Percentiles rank a stretch among this genome's conserved stretches.
phyloP scores from a whole-genome alignment of 2,797 vertebrate species.

The Hemibagrus guttatus region DNA sequence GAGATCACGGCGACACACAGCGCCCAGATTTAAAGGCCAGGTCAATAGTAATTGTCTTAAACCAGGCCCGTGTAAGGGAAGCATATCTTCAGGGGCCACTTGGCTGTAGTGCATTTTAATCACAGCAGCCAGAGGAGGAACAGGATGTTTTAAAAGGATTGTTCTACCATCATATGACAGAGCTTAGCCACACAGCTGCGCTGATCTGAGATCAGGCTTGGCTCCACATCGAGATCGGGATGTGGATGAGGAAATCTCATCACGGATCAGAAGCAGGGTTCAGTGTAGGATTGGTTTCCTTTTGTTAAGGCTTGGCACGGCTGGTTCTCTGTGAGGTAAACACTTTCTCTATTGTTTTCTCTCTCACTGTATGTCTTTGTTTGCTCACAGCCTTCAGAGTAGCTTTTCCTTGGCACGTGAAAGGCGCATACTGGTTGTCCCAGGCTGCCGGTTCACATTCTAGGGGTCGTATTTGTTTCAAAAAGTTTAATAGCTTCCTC shows the following conservation, averaged over 20 bases:
- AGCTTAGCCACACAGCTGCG: constrained; percentile 8
- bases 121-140: constrained; percentile 53
- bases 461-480: too few species aligned
- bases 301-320: neutral
- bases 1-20: constrained; percentile 47
- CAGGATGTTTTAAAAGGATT: constrained; percentile 64
- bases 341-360: constrained; percentile 28
- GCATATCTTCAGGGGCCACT: constrained; percentile 30
- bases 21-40: constrained; percentile 45
- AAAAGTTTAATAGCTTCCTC: neutral
- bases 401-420: constrained; percentile 24
- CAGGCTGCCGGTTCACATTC: neutral
- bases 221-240: neutral
- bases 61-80: constrained; percentile 4
- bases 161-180: constrained; percentile 60
- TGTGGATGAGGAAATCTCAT: constrained; percentile 27
- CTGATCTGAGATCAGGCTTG: constrained; percentile 47
- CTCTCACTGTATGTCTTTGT: constrained; percentile 28
- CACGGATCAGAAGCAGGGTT: neutral
- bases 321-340: constrained; percentile 48
- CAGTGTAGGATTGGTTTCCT: constrained; percentile 17
- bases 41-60: constrained; percentile 57
- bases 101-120: constrained; percentile 49
- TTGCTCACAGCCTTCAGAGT: constrained; percentile 44
- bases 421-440: constrained; percentile 3